A percentile compares a stretch with the other conserved stretches of the same genome.
Conservation (phyloP, 2,888 invertebrate species). For the Ashinkailepas kermadecensis region DNA sequence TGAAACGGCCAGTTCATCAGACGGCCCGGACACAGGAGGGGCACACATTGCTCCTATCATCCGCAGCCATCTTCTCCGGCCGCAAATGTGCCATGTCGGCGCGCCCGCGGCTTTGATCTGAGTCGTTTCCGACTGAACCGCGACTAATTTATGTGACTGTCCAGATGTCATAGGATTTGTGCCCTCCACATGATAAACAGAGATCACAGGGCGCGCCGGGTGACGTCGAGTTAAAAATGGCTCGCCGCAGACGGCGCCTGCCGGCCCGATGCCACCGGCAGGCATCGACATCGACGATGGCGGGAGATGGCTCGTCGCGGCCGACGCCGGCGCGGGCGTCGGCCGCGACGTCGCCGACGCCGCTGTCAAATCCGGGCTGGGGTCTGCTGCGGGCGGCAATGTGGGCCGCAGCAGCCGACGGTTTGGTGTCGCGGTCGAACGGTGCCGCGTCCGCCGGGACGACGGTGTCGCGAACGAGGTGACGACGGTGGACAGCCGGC, state of each 20-base stretch:
- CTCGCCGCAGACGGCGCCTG: not conserved
- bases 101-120: slow-evolving; percentile 14
- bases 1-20: not conserved
- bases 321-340: not conserved
- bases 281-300: too few relatives aligned
- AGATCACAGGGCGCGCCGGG: not conserved
- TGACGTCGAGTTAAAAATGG: not conserved
- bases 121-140: not conserved
- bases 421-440: too few relatives aligned
- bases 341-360: not conserved
- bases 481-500: not conserved
- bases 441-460: too few relatives aligned
- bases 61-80: not conserved
- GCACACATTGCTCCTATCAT: slow-evolving; percentile 16
- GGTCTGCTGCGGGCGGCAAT: too few relatives aligned
- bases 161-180: slow-evolving; percentile 22
- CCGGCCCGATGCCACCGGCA: not conserved
- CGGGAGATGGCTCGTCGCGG: not conserved
- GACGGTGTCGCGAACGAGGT: too few relatives aligned
- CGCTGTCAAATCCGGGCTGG: not conserved
- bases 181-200: slow-evolving; percentile 1
- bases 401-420: too few relatives aligned
- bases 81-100: not conserved
- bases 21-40: not conserved
- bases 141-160: not conserved